Evolutionary conservation across 2,113 vertebrate genomes (phyloP).

Genomic region (Scytalopus superciliaris): DNA sequence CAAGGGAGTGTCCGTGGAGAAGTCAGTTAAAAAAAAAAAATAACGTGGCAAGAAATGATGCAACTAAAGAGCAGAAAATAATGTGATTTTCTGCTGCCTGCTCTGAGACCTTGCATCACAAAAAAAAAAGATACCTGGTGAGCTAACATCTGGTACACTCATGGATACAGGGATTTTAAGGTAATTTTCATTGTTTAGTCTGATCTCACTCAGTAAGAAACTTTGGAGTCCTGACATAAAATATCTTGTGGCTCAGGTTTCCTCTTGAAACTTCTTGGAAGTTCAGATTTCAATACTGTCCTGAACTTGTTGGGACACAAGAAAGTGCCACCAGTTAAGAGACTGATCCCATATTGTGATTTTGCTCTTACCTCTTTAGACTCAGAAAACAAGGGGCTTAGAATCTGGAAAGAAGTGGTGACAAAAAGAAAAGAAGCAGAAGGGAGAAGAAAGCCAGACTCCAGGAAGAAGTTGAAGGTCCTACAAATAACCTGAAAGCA

Average conservation of each 20-base stretch:
- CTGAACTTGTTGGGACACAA: not conserved
- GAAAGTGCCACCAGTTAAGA: not conserved
- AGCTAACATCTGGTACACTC: not conserved
- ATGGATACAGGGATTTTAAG: not conserved
- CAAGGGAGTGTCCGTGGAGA: no score
- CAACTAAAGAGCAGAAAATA: not conserved
- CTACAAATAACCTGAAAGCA: not conserved
- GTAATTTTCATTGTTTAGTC: not conserved
- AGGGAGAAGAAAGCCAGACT: not conserved
- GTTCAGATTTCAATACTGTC: not conserved
- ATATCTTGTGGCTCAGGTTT: not conserved
- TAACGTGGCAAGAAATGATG: not conserved
- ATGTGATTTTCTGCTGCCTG: not conserved
- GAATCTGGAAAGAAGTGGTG: not conserved
- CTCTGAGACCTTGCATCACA: not conserved
- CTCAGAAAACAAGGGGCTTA: not conserved
- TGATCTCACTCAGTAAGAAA: not conserved
- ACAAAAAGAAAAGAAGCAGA: not conserved
- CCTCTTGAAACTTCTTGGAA: not conserved
- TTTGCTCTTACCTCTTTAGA: not conserved
- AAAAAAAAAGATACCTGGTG: not conserved
- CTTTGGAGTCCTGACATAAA: not conserved
- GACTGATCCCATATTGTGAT: fast-evolving
- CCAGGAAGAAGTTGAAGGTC: not conserved
- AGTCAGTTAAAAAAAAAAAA: no score